Base-by-base conservation (phyloP, 23 tunicate species). In the Ascidia mentula region DNA sequence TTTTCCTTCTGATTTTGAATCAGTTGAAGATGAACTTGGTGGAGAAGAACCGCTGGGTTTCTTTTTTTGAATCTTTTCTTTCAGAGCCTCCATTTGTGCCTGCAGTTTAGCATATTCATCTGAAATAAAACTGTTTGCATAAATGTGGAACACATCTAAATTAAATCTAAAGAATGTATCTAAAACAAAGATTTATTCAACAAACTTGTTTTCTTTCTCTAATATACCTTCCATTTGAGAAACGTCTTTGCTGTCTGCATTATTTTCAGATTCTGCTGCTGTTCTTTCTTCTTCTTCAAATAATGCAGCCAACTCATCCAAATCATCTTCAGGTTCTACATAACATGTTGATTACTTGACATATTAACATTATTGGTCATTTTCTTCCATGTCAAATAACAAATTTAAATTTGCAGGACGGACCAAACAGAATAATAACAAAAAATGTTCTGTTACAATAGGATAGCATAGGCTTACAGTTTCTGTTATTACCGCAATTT, bases 91-190 rank as follows among this genome's bases (percentile, higher is more conserved):
- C 97, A 92, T 92, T 76, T 92, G 59, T 35, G 65, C 79, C 45
- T 92, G 80, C 45, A 92, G 46, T 75, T 87, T 42, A 2, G 39
- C 32, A 61, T 87, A 87, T 87, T 92, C 92, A 69, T 84, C 91
- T 87, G 39, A 69, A 82, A 87, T 2, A 31, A 30, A 79, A 13
- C n/a, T 40, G 37, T 13, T 40, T 22, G 37, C 22, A 73, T 31
- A n/a, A 31, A 20, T 12, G 9, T 28, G 20, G 32, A 9, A 12
- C 12, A 31, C 20, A 33, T 72, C 6, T 20, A 72, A 34, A 20
- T 32, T 7, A 72, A 7, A 72, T 6, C 36, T 72, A 39, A 18
- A 32, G 18, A 40, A 17, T 77, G 12, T 77, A 24, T 34, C 22
- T 40, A 13, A 28, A 77, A 28, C 69, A 42, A 9, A 9, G 53